Evolutionary conservation across 2,888 invertebrate species (phyloP).

Genomic region (Drosophila aldrichi): DNA sequence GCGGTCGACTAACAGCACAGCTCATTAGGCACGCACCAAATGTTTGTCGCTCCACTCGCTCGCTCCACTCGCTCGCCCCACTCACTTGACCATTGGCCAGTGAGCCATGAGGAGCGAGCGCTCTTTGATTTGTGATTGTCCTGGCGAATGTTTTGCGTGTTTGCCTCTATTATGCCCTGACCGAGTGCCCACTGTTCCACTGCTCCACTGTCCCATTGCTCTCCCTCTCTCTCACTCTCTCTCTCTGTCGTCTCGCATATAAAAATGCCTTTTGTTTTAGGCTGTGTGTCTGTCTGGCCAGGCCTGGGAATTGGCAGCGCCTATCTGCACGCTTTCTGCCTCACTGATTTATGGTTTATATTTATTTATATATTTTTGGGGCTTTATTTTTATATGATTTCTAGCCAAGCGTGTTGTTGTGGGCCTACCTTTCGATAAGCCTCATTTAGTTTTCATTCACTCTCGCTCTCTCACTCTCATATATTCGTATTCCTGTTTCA

Average conservation of each 20-base stretch:
- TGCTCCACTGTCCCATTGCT: neutral
- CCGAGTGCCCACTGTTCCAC: neutral
- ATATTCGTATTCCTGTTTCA: conserved; percentile 20
- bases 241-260: neutral
- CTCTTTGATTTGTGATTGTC: conserved; percentile 68
- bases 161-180: conserved; percentile 14
- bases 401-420: conserved; percentile 19
- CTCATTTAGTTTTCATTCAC: conserved; percentile 73
- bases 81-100: conserved; percentile 57
- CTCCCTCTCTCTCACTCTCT: neutral
- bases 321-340: conserved; percentile 71
- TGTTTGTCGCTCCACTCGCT: conserved; percentile 51
- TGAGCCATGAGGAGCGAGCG: conserved; percentile 55
- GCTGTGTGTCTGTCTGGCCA: neutral
- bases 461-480: conserved; percentile 1
- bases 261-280: conserved; percentile 60
- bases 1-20: conserved; percentile 57
- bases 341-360: conserved; percentile 76
- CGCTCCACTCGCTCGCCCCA: neutral
- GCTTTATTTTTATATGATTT: conserved; percentile 58
- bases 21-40: conserved; percentile 79
- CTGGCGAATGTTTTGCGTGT: conserved; percentile 53
- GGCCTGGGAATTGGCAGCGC: conserved; percentile 34
- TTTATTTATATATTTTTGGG: conserved; percentile 62
- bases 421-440: conserved; percentile 61